These are phyloP conservation scores for Bos indicus DNA, from an alignment of 2,113 vertebrate genomes.

Conservation along the genomic window DNA sequence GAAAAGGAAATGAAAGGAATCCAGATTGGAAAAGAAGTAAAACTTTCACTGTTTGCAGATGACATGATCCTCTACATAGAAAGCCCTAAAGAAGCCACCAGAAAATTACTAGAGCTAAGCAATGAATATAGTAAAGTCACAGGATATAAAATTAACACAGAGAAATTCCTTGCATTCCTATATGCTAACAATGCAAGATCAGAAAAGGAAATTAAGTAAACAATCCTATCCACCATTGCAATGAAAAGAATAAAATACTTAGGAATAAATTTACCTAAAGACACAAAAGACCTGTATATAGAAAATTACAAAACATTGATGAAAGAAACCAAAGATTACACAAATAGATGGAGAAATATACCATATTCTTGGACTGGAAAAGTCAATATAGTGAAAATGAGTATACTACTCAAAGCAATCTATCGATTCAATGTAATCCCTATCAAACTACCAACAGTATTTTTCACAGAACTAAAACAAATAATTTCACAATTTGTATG, in stretches of 20 bases:
- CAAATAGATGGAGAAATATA: neutral
- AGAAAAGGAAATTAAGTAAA: neutral
- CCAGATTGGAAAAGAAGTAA: neutral
- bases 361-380: neutral
- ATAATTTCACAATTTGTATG: neutral
- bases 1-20: neutral
- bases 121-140: neutral
- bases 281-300: neutral
- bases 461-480: neutral
- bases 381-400: neutral
- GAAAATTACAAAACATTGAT: neutral
- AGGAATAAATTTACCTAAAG: neutral
- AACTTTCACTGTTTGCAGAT: neutral
- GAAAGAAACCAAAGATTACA: neutral
- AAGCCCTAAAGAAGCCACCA: neutral
- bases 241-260: neutral
- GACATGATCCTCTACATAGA: neutral
- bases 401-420: neutral
- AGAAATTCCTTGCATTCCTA: neutral
- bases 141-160: neutral
- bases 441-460: neutral
- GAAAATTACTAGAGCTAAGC: neutral
- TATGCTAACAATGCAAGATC: neutral
- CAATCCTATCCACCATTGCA: neutral
- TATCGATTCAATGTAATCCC: neutral